Conservation (phyloP, 2,888 invertebrate genomes). For the Siphlonurus alternatus region DNA sequence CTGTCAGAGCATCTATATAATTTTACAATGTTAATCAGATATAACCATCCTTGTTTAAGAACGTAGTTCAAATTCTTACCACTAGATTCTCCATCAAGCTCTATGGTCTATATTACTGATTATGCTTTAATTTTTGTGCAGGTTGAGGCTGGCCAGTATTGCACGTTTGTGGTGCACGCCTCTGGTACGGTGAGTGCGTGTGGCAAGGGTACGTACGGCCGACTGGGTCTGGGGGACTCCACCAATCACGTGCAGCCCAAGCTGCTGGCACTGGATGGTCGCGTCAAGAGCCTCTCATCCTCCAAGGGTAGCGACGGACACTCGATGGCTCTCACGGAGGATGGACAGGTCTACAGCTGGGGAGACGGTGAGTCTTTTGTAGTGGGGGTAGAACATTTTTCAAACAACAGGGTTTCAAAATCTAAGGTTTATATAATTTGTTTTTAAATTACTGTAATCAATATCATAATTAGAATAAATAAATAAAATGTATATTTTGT, state of each 20-base stretch:
- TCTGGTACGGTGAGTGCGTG: slow-evolving; percentile 41
- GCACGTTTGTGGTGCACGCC: slow-evolving; percentile 39
- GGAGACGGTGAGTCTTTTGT: slow-evolving; percentile 30
- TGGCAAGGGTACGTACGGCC: slow-evolving; percentile 44
- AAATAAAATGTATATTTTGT: too few species aligned
- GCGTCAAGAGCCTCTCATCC: slow-evolving; percentile 33
- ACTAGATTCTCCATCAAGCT: too few species aligned
- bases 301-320: slow-evolving; percentile 41
- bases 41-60: too few species aligned
- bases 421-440: neutral
- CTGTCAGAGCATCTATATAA: too few species aligned
- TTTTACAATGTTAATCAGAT: too few species aligned
- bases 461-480: too few species aligned
- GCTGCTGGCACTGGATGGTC: slow-evolving; percentile 32
- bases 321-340: slow-evolving; percentile 34
- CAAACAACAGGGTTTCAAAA: neutral
- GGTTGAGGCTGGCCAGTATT: slow-evolving; percentile 46
- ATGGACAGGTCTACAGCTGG: slow-evolving; percentile 37
- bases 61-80: too few species aligned
- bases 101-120: too few species aligned
- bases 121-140: slow-evolving; percentile 17
- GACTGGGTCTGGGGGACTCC: slow-evolving; percentile 43
- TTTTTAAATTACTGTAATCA: too few species aligned
- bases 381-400: neutral
- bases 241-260: slow-evolving; percentile 39